These are phyloP conservation scores for Lichenostomus cassidix DNA, from an alignment of 2,113 vertebrate genomes.

Conservation along the genomic window DNA sequence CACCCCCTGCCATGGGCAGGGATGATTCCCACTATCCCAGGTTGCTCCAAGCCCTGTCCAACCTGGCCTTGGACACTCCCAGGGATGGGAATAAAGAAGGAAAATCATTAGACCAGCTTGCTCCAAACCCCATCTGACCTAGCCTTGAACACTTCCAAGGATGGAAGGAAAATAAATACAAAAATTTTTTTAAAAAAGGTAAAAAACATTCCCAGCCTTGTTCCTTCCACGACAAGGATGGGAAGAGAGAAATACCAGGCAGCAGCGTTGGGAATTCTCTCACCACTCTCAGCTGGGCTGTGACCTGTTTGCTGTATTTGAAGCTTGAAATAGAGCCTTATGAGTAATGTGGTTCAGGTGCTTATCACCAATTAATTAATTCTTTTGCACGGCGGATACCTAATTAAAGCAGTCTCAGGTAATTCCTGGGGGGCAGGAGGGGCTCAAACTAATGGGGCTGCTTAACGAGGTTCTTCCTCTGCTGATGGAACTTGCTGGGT, in stretches of 20 bases:
- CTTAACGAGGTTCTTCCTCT: not conserved
- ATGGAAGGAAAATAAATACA: not conserved
- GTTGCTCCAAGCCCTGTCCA: not conserved
- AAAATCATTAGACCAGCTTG: not conserved
- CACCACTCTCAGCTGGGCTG: not conserved
- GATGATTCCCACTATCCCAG: not conserved
- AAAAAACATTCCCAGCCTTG: too few species aligned
- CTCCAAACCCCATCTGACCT: not conserved
- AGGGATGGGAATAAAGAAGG: not conserved
- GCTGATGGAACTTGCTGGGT: slow-evolving; percentile 7
- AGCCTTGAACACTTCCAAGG: not conserved
- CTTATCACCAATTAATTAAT: slow-evolving; percentile 71
- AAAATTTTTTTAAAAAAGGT: too few species aligned
- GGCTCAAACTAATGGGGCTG: not conserved
- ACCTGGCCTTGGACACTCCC: not conserved
- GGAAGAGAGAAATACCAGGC: not conserved
- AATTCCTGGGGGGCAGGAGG: not conserved
- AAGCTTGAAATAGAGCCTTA: slow-evolving; percentile 56
- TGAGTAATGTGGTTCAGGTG: slow-evolving; percentile 61
- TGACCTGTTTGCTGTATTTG: slow-evolving; percentile 64
- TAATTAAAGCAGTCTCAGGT: slow-evolving; percentile 69
- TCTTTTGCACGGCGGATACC: slow-evolving; percentile 65
- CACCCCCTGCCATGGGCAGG: not conserved
- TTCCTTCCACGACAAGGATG: not conserved
- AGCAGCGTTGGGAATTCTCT: not conserved